Base-by-base conservation (phyloP, 2,113 vertebrate species). In the Onychorhynchus coronatus region DNA sequence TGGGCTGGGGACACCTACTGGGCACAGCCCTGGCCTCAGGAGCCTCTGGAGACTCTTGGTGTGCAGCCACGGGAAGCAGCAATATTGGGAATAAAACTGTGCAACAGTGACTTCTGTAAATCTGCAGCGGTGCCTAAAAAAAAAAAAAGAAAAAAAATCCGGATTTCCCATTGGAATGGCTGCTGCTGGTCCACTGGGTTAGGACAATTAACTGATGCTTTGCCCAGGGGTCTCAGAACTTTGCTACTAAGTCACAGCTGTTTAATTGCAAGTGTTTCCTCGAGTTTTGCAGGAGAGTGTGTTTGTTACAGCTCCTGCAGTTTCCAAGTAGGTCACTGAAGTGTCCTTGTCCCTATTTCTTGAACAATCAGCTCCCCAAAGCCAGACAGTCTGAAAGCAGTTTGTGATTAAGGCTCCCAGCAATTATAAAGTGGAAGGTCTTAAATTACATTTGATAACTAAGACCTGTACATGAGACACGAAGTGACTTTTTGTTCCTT, bases 401-500 rank as follows among this genome's bases (percentile, higher is more conserved):
- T 93, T 95, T 81, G 88, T 90, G 93, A 93, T 93, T 93, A 93
- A 89, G 78, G 82, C 72, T 94, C 68, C 78, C 89, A 96, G 93
- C 94, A 96, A 91, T 96, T 94, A 94, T 25, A 16, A 93, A 94
- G 68, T 66, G 68, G 92, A 90, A 94, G 56, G 37, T 77, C 88
- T 91, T 71, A 67, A 94, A 89, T 94, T 76, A 65, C 52, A 75
- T 81, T 68, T 86, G 90, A 68, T 90, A 95, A 94, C 79, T 19
- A 46, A 94, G 94, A 91, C 66, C 67, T 21, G 85, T 94, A n/a
- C 50, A 0, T 49, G 92, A 94, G 92, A 81, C 66, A 2, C 49
- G 83, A 81, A 95, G 91, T 97, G 88, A 96, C 96, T 97, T 96
- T 96, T 93, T 96, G 53, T 94, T 97, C 95, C 61, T 95, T 96